Evolutionary conservation across 2,797 vertebrate genomes (phyloP).

Genomic region (Carduelis carduelis): DNA sequence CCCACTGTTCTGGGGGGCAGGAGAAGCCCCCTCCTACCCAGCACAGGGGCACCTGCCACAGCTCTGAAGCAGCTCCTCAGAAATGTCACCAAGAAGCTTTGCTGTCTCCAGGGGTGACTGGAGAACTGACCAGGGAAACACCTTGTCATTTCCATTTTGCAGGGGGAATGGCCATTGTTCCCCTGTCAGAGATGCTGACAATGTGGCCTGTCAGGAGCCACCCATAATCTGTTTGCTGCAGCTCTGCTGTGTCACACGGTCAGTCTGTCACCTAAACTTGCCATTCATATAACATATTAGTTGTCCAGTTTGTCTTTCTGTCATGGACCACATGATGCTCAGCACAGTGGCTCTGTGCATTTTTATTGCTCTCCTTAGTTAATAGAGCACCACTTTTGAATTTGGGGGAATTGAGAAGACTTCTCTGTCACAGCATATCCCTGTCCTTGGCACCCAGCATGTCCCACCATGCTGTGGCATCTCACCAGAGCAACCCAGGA

Average conservation of each 20-base stretch:
- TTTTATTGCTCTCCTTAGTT: neutral
- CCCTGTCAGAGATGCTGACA: neutral
- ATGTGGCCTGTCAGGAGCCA: neutral
- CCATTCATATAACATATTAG: conserved; percentile 6
- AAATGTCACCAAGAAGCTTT: neutral
- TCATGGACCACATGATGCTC: neutral
- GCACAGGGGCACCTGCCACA: neutral
- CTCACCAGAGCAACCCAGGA: neutral
- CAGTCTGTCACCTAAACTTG: conserved; percentile 23
- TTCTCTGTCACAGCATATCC: neutral
- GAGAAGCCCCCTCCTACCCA: neutral
- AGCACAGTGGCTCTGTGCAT: neutral
- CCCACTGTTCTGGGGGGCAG: neutral
- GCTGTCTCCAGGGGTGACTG: rapidly evolving
- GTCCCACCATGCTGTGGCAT: neutral
- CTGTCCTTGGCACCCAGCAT: neutral
- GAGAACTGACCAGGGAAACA: neutral
- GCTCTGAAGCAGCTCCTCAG: neutral
- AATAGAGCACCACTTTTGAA: neutral
- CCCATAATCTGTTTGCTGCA: neutral
- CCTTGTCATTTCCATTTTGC: neutral
- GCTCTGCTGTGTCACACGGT: neutral
- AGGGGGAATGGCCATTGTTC: rapidly evolving
- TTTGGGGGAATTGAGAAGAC: neutral
- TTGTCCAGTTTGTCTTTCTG: conserved; percentile 40